These are phyloP conservation scores for Danio albolineatus DNA, from an alignment of 2,797 vertebrate species.

Conservation along the genomic window DNA sequence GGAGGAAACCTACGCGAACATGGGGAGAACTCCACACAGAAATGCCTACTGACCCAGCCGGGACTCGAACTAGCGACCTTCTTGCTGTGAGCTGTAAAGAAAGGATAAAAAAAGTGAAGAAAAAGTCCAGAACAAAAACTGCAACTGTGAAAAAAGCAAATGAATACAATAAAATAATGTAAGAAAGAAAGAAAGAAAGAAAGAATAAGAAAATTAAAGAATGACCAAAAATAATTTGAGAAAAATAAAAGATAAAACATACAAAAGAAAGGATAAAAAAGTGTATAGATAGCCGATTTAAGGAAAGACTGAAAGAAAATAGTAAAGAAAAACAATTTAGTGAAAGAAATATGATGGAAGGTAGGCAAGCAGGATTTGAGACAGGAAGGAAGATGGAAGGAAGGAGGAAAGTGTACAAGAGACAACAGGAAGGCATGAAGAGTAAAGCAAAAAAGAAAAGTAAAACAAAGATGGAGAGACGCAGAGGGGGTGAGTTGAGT, in stretches of 20 bases:
- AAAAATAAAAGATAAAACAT: too few species aligned
- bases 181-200: neutral
- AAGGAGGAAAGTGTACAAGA: constrained; percentile 24
- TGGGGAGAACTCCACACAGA: too few species aligned
- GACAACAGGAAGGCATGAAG: neutral
- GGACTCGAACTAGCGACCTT: too few species aligned
- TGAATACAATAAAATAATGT: neutral
- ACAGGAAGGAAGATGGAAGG: constrained; percentile 10
- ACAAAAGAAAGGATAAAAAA: neutral
- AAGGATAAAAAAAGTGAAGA: too few species aligned
- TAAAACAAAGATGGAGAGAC: neutral
- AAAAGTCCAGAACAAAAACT: too few species aligned
- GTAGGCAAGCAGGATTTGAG: too few species aligned
- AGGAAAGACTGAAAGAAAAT: constrained; percentile 39
- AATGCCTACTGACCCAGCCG: too few species aligned
- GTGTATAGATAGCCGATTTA: neutral
- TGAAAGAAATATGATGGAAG: too few species aligned
- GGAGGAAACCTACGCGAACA: too few species aligned
- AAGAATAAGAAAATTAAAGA: neutral
- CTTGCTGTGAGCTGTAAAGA: too few species aligned
- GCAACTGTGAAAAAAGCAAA: neutral
- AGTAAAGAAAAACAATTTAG: too few species aligned
- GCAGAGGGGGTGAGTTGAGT: neutral
- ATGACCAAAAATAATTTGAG: too few species aligned
- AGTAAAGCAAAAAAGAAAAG: neutral